Base-by-base conservation (phyloP, 1,140 invertebrate genomes). In the Uloborus diversus region DNA sequence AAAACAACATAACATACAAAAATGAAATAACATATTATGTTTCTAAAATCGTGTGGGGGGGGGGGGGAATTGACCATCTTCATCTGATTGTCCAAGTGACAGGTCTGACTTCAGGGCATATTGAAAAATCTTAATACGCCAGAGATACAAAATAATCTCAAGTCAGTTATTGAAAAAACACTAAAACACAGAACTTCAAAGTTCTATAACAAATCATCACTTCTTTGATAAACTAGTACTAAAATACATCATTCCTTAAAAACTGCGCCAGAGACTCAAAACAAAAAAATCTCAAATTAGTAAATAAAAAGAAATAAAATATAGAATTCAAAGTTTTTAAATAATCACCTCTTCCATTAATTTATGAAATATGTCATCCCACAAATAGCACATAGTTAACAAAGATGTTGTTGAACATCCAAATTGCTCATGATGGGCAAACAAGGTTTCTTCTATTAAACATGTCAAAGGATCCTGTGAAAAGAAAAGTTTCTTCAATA, bases 361-460 rank as follows among this genome's bases (percentile, higher is more conserved):
- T n/a, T 14, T 11, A 0, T 33, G 1, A 53, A 64, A 76, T 20
- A 64, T 61, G 9, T 64, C 59, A 23, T 56, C 23, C 71, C 71
- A 76, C 14, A 76, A 65, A 23, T 76, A 65, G 59, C 71, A 76
- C 71, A 76, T 76, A 4, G 71, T 33, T 28, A 76, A 53, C 9
- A 76, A 28, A 25, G 71, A 64, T 33, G 27, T 35, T 11, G 71
- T 51, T 23, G 59, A 64, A 27, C 61, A 76, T 3, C 61, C 47
- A 65, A 27, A 76, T 9, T 51, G 28, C 28, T 76, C 59, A 65
- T 76, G 71, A 27, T 76, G 71, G n/a, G 61, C 32, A 51, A n/a
- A 13, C 0, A 76, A 17, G 14, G 61, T 65, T 23, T 76, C 61
- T 53, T 76, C 71, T 20, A 76, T 51, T 17, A 76, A 23, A 28